Evolutionary conservation across 2,797 vertebrate species (phyloP).

Genomic region (Epinephelus coioides): DNA sequence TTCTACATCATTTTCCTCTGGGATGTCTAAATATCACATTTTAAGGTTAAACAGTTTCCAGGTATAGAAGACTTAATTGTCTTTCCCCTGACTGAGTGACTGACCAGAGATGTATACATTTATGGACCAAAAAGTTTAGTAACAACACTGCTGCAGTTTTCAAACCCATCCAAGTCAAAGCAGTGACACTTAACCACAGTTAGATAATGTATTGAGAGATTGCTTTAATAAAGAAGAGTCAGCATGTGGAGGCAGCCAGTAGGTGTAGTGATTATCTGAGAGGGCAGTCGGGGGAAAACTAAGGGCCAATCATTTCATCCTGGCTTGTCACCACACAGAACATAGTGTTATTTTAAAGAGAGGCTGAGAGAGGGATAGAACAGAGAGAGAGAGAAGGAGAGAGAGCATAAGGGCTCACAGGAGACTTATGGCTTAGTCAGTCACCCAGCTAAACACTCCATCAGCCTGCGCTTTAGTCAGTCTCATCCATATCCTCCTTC

Average conservation of each 20-base stretch:
- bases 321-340: slow-evolving; percentile 75
- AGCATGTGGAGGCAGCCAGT: slow-evolving; percentile 68
- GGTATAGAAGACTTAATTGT: not conserved
- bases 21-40: not conserved
- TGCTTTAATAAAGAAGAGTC: slow-evolving; percentile 77
- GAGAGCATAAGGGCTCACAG: slow-evolving; percentile 66
- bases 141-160: slow-evolving; percentile 26
- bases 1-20: not conserved
- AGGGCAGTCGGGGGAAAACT: slow-evolving; percentile 76
- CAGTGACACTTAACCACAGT: slow-evolving; percentile 43
- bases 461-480: slow-evolving; percentile 77
- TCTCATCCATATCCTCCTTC: slow-evolving; percentile 74
- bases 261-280: slow-evolving; percentile 78
- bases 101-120: not conserved
- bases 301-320: slow-evolving; percentile 85
- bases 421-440: slow-evolving; percentile 86
- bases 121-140: slow-evolving; percentile 2
- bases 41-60: not conserved
- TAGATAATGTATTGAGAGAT: slow-evolving; percentile 50
- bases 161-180: slow-evolving; percentile 25
- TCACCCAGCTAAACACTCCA: slow-evolving; percentile 84
- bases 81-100: not conserved
- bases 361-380: slow-evolving; percentile 40
- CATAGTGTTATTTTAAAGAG: slow-evolving; percentile 77
- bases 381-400: slow-evolving; percentile 41